Base-by-base conservation (phyloP, 64 coral and sea anemone species). In the Stichodactyla helianthus region DNA sequence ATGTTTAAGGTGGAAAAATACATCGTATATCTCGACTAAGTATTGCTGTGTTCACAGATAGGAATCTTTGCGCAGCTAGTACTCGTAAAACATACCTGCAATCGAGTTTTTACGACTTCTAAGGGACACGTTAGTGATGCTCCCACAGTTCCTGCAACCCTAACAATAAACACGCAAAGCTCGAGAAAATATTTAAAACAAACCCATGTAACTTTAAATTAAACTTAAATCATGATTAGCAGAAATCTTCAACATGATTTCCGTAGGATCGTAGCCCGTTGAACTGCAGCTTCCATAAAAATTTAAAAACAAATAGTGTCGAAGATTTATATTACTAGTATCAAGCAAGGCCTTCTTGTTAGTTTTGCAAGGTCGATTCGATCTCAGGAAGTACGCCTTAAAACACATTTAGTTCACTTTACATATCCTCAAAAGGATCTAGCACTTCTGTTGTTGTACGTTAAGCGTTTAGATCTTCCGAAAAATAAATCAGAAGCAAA, bases 71-170 rank as follows among this genome's bases (percentile, higher is more conserved):
- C 55, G 52, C 22, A 18, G 22, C 22, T 56, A 1, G 51, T 79
- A 16, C 22, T 19, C 15, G 13, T 13, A 6, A 58, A 57, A 79
- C 70, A n/a, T 88, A 99, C 97, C 97, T 99, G 97, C 51, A 99
- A 77, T 88, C 97, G 77, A 25, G 97, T 99, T 84, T 99, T 99
- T 2, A 99, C 93, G 13, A 99, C 97, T 90, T 99, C 97, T 62
- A 99, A 84, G 22, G 97, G 97, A 59, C 97, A 99, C 25, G 97
- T 99, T 55, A 91, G 65, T 2, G 91, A 91, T 63, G 97, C 93
- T n/a, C 97, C 97, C 14, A 94, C 87, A 10, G 97, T 99, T 9
- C 97, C 97, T 65, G 93, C 97, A 86, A 93, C 71, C 44, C 97
- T 98, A 70, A 26, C 87, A 82, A 86, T 19, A 18, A 51, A 59